Base-by-base conservation (phyloP, 2,113 vertebrate genomes). In the Onychostruthus taczanowskii region DNA sequence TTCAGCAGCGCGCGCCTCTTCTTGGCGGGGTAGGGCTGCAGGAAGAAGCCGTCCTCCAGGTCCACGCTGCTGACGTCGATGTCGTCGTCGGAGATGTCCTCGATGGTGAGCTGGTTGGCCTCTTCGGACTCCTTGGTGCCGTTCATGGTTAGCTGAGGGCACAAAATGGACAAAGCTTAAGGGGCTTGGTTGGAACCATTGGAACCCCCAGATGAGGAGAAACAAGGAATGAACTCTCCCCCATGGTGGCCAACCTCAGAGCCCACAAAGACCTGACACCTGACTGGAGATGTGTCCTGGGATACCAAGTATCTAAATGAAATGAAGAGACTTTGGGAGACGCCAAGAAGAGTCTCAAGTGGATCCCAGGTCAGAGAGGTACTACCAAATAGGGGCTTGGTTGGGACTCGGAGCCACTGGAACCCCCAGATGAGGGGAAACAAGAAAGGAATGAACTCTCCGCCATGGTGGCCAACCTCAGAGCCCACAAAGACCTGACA, bases 21-120 rank as follows among this genome's bases (percentile, higher is more conserved):
- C 92, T 99, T 99, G 39, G 99, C 98, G 0, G 99, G 98, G 94
- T 99, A 99, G 18, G 99, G 99, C 96, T 99, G 98, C 5, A 99
- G 98, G 96, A 99, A 98, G 64, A 98, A 98, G 80, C 98, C 98
- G 0, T 98, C 98, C 19, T 99, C 99, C 77, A 99, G 56, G 84
- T 98, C 98, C 70, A 98, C 61, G 0, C 77, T 96, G 6, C 97
- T 98, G 78, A 99, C 49, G 3, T 99, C 98, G 1, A 98, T 94
- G 91, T 99, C 98, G 0, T 98, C 98, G 2, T 99, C 98, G 0
- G 98, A 98, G 96, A 99, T 98, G 97, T 99, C 99, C 2, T 99
- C 98, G 24, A 99, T 97, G 6, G 99, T 99, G 35, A 99, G 98
- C 73, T 90, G 98, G 6, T 99, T 98, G 6, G 98, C 99, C 69